Conservation (phyloP, 2,888 invertebrate genomes). For the Meteorus cinctellus region DNA sequence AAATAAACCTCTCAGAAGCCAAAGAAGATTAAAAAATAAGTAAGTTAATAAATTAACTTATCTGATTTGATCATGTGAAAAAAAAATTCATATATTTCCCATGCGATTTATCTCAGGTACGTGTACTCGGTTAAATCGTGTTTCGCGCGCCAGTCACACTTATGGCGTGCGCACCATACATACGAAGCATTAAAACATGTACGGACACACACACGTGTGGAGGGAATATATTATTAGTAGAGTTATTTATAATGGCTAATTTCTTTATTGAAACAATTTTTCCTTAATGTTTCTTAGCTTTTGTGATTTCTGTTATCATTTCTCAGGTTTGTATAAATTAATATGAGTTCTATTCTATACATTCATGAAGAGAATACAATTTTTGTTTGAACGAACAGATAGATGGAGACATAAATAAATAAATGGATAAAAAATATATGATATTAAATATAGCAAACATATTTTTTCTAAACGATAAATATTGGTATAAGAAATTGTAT, state of each 20-base stretch:
- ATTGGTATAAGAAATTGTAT: too few species aligned
- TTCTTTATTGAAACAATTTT: not conserved
- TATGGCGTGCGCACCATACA: constrained; percentile 64
- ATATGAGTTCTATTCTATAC: too few species aligned
- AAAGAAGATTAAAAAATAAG: not conserved
- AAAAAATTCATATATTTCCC: constrained; percentile 42
- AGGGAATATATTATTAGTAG: constrained; percentile 50
- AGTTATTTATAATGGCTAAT: constrained; percentile 41
- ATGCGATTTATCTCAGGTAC: constrained; percentile 43
- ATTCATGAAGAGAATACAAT: too few species aligned
- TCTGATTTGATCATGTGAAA: not conserved
- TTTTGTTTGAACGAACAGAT: too few species aligned
- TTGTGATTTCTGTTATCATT: too few species aligned
- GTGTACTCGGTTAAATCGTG: constrained; percentile 54
- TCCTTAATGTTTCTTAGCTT: too few species aligned
- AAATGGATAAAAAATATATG: too few species aligned
- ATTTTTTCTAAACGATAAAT: too few species aligned
- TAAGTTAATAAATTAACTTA: not conserved
- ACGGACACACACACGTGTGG: constrained; percentile 48
- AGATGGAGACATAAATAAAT: too few species aligned
- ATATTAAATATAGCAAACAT: too few species aligned
- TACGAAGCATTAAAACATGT: constrained; percentile 48
- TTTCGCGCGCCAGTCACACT: constrained; percentile 70
- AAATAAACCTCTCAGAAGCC: not conserved
- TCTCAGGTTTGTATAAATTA: too few species aligned